Conservation (phyloP, 2,797 vertebrate species). For the Nyctalus aviator region DNA sequence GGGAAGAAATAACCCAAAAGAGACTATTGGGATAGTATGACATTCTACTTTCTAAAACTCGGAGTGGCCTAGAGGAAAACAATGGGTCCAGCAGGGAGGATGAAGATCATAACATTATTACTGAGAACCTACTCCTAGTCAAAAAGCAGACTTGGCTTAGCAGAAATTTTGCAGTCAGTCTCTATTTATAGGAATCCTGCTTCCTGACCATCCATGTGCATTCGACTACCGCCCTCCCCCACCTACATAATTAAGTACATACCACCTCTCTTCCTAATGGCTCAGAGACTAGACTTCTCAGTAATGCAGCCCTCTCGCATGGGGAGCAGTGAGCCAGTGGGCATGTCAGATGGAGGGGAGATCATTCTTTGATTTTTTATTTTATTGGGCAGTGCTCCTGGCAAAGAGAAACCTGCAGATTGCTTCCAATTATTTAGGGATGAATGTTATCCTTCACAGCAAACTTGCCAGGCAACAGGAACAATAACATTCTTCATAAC, state of each 20-base stretch:
- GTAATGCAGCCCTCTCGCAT: not conserved
- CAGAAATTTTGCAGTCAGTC: not conserved
- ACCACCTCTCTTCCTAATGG: not conserved
- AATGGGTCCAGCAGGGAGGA: not conserved
- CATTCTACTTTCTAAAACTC: not conserved
- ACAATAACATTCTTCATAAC: not conserved
- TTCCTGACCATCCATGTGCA: not conserved
- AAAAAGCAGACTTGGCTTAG: not conserved
- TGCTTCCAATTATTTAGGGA: not conserved
- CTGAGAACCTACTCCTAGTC: not conserved
- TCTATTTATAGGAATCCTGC: not conserved
- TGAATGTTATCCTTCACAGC: not conserved
- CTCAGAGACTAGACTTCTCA: not conserved
- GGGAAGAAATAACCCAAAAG: not conserved
- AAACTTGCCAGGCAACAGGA: not conserved
- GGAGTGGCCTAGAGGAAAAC: not conserved
- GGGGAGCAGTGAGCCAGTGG: not conserved
- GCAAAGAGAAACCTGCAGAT: not conserved
- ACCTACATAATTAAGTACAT: not conserved
- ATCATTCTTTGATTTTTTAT: not conserved
- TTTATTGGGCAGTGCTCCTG: not conserved
- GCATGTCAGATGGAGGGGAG: not conserved
- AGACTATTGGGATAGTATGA: not conserved
- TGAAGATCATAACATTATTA: not conserved
- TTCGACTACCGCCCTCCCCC: not conserved